Percentiles rank a stretch among this genome's conserved stretches.
Conservation (phyloP, 2,797 vertebrate species). For the Danio jaintianensis region DNA sequence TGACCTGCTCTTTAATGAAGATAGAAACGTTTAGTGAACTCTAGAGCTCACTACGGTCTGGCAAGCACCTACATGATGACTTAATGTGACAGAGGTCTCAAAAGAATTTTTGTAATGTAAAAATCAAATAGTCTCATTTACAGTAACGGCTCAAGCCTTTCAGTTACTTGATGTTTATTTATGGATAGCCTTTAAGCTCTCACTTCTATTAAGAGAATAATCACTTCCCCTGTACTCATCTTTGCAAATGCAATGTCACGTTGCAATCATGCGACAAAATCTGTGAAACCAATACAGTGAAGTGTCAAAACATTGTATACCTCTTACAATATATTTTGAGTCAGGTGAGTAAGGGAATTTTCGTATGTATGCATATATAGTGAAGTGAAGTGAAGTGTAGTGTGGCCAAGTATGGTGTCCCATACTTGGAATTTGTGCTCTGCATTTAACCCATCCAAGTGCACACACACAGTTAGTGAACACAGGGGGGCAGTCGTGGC, state of each 20-base stretch:
- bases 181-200: background rate
- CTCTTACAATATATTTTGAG: background rate
- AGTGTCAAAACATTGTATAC: background rate
- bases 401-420: too few relatives aligned
- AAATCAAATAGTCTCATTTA: background rate
- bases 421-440: too few relatives aligned
- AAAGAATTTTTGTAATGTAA: conserved; percentile 12
- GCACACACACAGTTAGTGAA: too few relatives aligned
- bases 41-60: background rate
- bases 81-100: conserved; percentile 12
- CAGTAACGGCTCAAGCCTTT: conserved; percentile 14
- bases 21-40: background rate
- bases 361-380: background rate
- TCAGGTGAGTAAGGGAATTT: background rate
- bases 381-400: too few relatives aligned
- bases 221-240: background rate
- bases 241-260: background rate
- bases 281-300: conserved; percentile 17
- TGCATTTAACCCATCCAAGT: too few relatives aligned
- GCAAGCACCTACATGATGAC: background rate
- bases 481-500: too few relatives aligned
- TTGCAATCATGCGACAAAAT: background rate
- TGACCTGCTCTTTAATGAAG: background rate
- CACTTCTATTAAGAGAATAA: background rate
- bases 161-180: conserved; percentile 21